phyloP scores from a whole-genome alignment of 1,140 invertebrate genomes.

The Achroia grisella region DNA sequence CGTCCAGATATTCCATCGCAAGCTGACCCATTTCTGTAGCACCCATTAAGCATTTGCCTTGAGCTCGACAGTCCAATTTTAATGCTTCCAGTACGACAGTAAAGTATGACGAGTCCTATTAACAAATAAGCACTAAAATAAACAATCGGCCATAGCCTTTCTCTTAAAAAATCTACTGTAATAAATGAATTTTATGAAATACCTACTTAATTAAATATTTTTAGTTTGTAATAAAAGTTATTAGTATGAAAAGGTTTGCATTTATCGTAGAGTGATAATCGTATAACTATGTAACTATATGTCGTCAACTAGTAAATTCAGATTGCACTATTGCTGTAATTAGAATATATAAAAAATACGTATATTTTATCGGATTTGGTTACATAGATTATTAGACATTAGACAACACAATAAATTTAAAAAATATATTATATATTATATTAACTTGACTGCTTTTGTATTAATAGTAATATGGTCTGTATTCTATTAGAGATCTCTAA shows the following conservation, averaged over 20 bases:
- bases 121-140: constrained; percentile 11
- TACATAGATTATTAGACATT: too few species aligned
- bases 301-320: too few species aligned
- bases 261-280: too few species aligned
- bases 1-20: constrained; percentile 76
- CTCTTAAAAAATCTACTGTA: not conserved
- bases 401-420: too few species aligned
- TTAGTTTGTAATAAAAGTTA: not conserved
- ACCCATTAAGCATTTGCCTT: constrained; percentile 75
- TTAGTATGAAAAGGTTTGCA: not conserved
- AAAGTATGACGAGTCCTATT: constrained; percentile 76
- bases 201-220: constrained; percentile 4
- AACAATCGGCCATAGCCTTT: not conserved
- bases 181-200: not conserved
- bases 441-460: too few species aligned
- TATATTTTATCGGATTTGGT: too few species aligned
- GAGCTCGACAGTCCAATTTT: constrained; percentile 71
- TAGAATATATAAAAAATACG: too few species aligned
- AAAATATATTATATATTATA: too few species aligned
- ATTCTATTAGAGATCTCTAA: too few species aligned
- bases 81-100: constrained; percentile 74
- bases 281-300: too few species aligned
- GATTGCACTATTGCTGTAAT: too few species aligned
- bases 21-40: constrained; percentile 77
- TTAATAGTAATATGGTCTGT: too few species aligned